phyloP scores from a whole-genome alignment of 2,888 invertebrate genomes.

The Carcina quercana region DNA sequence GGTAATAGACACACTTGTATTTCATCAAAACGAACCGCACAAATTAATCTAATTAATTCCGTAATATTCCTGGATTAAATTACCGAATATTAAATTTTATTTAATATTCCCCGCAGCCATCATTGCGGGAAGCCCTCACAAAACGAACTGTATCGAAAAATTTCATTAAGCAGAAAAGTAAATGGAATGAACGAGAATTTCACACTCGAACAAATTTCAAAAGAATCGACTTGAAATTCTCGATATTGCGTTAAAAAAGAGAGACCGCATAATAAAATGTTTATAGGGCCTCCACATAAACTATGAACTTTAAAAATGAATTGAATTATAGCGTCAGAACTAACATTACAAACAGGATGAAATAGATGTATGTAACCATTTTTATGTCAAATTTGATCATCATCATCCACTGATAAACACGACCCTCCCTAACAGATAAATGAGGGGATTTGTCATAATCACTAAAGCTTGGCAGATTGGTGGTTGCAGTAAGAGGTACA shows the following conservation, averaged over 20 bases:
- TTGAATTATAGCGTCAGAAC: too few relatives aligned
- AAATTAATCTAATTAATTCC: too few relatives aligned
- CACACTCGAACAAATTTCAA: conserved; percentile 57
- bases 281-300: conserved; percentile 27
- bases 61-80: conserved; percentile 36
- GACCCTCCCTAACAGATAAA: too few relatives aligned
- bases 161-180: conserved; percentile 57
- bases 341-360: too few relatives aligned
- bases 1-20: too few relatives aligned
- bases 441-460: too few relatives aligned
- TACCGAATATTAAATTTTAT: conserved; percentile 34
- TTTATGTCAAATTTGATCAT: too few relatives aligned
- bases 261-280: conserved; percentile 55
- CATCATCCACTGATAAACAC: too few relatives aligned
- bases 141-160: conserved; percentile 44
- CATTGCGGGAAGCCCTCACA: conserved; percentile 12
- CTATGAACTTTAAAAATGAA: conserved; percentile 25
- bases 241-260: conserved; percentile 51
- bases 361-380: too few relatives aligned
- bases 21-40: too few relatives aligned
- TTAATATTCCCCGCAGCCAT: conserved; percentile 21
- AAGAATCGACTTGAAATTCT: conserved; percentile 50
- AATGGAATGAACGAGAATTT: conserved; percentile 59
- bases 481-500: too few relatives aligned
- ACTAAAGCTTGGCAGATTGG: too few relatives aligned